Conservation (phyloP, 2,113 vertebrate genomes). For the Neofelis nebulosa region DNA sequence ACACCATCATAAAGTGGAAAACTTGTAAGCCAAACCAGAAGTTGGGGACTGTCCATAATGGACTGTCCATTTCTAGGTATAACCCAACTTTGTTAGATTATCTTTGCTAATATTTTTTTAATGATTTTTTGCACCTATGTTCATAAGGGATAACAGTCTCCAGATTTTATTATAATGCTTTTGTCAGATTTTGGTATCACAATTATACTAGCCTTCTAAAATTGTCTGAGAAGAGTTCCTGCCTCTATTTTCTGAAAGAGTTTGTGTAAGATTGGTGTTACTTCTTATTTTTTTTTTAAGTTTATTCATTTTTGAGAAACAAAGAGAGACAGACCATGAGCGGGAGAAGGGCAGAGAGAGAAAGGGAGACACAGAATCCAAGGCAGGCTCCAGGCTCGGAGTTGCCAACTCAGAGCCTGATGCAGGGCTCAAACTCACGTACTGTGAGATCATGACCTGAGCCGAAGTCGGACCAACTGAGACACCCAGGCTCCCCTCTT, state of each 20-base stretch:
- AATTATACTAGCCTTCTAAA: background rate
- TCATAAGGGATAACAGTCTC: background rate
- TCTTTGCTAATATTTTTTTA: constrained; percentile 10
- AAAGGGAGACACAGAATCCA: too few species aligned
- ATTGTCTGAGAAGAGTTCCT: background rate
- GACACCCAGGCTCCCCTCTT: background rate
- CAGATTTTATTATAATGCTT: background rate
- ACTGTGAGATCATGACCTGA: too few species aligned
- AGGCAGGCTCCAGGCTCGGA: too few species aligned
- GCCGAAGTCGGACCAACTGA: too few species aligned
- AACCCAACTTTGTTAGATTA: background rate
- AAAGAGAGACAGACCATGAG: too few species aligned
- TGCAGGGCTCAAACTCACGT: too few species aligned
- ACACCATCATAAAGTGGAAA: background rate
- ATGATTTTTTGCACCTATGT: background rate
- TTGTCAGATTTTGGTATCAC: background rate
- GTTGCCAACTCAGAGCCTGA: too few species aligned
- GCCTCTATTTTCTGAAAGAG: background rate
- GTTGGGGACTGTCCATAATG: background rate
- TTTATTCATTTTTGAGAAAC: too few species aligned
- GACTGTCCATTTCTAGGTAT: background rate
- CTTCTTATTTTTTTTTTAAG: background rate
- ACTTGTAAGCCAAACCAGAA: background rate
- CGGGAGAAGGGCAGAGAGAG: too few species aligned
- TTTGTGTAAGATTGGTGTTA: background rate